phyloP scores from a whole-genome alignment of 2,888 invertebrate genomes.

The Ptilodon capucinus region DNA sequence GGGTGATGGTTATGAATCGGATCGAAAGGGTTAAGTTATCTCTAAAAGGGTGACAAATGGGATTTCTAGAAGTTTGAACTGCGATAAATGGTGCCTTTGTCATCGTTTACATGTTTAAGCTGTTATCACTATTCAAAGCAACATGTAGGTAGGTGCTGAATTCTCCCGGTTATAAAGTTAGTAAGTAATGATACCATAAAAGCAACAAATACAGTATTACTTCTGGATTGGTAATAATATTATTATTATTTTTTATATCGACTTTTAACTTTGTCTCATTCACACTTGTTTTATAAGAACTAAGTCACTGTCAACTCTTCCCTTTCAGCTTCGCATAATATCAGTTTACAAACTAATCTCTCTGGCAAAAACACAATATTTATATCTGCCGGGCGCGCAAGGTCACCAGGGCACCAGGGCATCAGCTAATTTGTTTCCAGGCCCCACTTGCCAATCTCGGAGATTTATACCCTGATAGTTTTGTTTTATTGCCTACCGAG shows the following conservation, averaged over 20 bases:
- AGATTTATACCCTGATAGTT: constrained; percentile 37
- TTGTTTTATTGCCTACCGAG: constrained; percentile 26
- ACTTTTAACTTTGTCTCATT: too few species aligned
- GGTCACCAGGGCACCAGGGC: not conserved
- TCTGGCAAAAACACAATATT: not conserved
- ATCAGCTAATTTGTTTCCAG: constrained; percentile 43
- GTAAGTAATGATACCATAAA: too few species aligned
- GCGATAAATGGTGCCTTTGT: too few species aligned
- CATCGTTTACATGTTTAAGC: too few species aligned
- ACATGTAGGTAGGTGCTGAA: too few species aligned
- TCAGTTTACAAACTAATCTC: not conserved
- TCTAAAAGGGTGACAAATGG: not conserved
- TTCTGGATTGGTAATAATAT: too few species aligned
- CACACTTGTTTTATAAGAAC: too few species aligned
- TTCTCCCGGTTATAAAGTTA: too few species aligned
- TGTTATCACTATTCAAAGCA: too few species aligned
- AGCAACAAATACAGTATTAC: too few species aligned
- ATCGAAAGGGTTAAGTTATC: not conserved
- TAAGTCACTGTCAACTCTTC: not conserved
- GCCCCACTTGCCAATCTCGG: constrained; percentile 27
- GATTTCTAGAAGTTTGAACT: not conserved
- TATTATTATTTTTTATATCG: too few species aligned
- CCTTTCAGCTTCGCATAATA: not conserved
- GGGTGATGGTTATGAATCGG: not conserved
- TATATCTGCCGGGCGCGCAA: not conserved